Base-by-base conservation (phyloP, 2,113 vertebrate species). In the Rousettus leschenaultii region DNA sequence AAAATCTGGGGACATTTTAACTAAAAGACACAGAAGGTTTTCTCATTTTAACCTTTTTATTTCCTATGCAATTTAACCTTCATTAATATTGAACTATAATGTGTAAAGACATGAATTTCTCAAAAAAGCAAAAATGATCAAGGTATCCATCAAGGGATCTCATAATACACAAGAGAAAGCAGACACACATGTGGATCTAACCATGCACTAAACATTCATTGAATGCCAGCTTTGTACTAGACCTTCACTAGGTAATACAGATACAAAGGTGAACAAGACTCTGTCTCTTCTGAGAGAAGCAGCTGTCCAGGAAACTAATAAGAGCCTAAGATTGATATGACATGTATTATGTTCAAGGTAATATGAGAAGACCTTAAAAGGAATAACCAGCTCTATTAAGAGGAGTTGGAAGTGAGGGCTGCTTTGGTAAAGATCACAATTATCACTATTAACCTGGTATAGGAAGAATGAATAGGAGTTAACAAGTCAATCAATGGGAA, bases 11-110 rank as follows among this genome's bases (percentile, higher is more conserved):
- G 48, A 88, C 7, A 55, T 14, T 65, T 59, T 48, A 57, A 75
- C 61, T 83, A 83, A 94, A 87, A 94, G 18, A 94, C 40, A 61
- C 51, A 15, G 38, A 88, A 96, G n/a, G 1, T 90, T 55, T 89
- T 87, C 86, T 85, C 16, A 65, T 33, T 68, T 61, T 90, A 94
- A 92, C 53, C 22, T 40, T 90, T 95, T 95, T 38, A 28, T 59
- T 92, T 82, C 83, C 70, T 75, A 53, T 84, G 30, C 26, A 89
- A 59, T 75, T 96, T 94, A 94, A 70, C 38, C 51, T 80, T 93
- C 45, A 75, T 87, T 95, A 91, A 97, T 93, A 91, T 57, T 94
- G 28, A 78, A 61, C 55, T 91, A 33, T 61, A 93, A 87, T 48
- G 15, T 78, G 4, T 38, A 74, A 93, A 93, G 38, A 92, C 26